Evolutionary conservation across 2,888 invertebrate species (phyloP).

Genomic region (Hemicrepidius hirtus): DNA sequence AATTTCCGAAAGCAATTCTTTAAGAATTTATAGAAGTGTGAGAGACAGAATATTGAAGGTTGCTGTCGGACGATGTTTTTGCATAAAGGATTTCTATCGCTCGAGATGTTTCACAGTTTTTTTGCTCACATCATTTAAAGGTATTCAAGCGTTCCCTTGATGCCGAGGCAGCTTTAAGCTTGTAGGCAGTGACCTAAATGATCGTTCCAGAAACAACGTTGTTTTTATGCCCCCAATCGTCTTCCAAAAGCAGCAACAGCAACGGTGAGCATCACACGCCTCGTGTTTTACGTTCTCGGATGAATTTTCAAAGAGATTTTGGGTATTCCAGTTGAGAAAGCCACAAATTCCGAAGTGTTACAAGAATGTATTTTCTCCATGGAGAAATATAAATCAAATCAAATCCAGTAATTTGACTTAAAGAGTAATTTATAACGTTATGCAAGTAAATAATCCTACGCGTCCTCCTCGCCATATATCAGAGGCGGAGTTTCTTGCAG

Average conservation of each 20-base stretch:
- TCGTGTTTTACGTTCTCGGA: background rate
- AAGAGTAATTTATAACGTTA: constrained; percentile 49
- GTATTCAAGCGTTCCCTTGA: constrained; percentile 34
- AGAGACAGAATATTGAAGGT: no score
- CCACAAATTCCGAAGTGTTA: constrained; percentile 23
- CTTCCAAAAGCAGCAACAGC: constrained; percentile 2
- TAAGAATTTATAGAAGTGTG: no score
- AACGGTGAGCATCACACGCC: background rate
- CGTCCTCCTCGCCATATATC: constrained; percentile 47
- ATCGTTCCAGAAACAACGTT: constrained; percentile 22
- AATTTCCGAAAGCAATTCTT: no score
- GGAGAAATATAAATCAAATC: constrained; percentile 43
- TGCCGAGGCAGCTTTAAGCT: constrained; percentile 24
- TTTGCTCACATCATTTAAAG: constrained; percentile 31
- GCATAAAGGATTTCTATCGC: constrained; percentile 27
- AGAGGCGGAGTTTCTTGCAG: constrained; percentile 48
- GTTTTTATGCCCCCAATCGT: constrained; percentile 19
- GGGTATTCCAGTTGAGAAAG: constrained; percentile 16
- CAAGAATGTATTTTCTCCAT: constrained; percentile 15
- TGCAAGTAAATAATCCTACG: constrained; percentile 49
- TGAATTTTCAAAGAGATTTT: constrained; percentile 30
- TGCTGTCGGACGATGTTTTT: constrained; percentile 2
- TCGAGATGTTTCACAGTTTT: constrained; percentile 30
- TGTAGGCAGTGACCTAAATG: constrained; percentile 39
- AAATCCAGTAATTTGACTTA: constrained; percentile 47